Percentiles rank a stretch among this genome's conserved stretches.
These are phyloP conservation scores for Lepus timidus DNA, from an alignment of 2,113 vertebrate species.

Conservation along the genomic window DNA sequence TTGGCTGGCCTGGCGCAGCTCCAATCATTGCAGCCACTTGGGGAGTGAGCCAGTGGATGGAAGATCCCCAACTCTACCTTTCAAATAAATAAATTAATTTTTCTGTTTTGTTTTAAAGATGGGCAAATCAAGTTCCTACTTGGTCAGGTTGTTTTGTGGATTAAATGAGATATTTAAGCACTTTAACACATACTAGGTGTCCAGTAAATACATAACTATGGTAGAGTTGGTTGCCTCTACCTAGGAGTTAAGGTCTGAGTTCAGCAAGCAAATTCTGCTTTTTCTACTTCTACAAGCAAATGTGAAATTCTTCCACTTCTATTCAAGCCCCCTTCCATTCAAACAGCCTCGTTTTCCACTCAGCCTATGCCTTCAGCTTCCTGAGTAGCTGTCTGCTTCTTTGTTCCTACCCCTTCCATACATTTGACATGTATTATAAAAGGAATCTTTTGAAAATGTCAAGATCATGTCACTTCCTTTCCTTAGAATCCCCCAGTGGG, in stretches of 20 bases:
- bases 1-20: too few relatives aligned
- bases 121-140: neutral
- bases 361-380: neutral
- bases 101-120: too few relatives aligned
- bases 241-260: neutral
- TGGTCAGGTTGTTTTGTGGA: neutral
- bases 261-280: neutral
- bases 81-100: too few relatives aligned
- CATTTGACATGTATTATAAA: neutral
- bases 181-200: neutral
- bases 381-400: neutral
- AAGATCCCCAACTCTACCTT: too few relatives aligned
- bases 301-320: neutral
- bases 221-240: neutral
- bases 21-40: too few relatives aligned
- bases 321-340: neutral
- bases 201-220: neutral
- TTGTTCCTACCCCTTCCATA: neutral
- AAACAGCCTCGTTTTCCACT: rapidly evolving
- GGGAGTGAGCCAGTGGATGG: too few relatives aligned
- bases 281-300: neutral
- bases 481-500: neutral
- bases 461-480: neutral
- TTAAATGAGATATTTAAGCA: neutral
- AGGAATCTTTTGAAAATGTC: conserved; percentile 8